Evolutionary conservation across 1,140 invertebrate species (phyloP).

Genomic region (Chrysomallon squamiferum): DNA sequence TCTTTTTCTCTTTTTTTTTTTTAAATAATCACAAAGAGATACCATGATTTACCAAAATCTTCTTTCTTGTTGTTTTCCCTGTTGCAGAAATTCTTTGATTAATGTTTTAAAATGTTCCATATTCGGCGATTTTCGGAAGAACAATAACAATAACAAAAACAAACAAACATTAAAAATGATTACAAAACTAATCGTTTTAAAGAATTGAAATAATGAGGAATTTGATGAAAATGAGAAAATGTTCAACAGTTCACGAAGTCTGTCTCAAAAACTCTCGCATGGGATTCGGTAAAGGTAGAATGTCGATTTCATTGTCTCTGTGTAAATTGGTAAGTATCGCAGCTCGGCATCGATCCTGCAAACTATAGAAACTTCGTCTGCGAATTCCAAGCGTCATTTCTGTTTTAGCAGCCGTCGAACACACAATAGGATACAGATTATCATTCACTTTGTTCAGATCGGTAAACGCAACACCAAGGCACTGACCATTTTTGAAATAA

Average conservation of each 20-base stretch:
- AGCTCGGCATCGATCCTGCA: constrained; percentile 70
- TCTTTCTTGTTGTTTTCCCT: no score
- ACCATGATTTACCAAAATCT: no score
- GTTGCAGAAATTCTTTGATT: no score
- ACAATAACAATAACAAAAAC: no score
- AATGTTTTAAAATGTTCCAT: no score
- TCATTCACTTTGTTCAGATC: constrained; percentile 59
- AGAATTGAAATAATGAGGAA: no score
- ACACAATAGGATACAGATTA: constrained; percentile 75
- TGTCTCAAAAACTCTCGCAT: constrained; percentile 53
- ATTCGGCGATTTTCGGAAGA: no score
- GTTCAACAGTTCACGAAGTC: constrained; percentile 1
- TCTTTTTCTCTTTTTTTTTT: no score
- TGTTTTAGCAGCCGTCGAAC: constrained; percentile 79
- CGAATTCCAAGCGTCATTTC: constrained; percentile 72
- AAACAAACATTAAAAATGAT: no score
- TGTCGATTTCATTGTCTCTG: constrained; percentile 40
- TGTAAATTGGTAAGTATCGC: constrained; percentile 42
- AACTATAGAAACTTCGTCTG: constrained; percentile 70
- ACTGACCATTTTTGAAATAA: constrained; percentile 75
- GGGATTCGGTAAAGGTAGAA: constrained; percentile 53
- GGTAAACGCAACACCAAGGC: constrained; percentile 70
- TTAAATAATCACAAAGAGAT: no score
- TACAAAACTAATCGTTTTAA: no score
- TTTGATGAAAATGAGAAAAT: no score